Percentiles rank a stretch among this genome's conserved stretches.
These are phyloP conservation scores for Ctenoplectra terminalis DNA, from an alignment of 1,140 invertebrate genomes.

Conservation along the genomic window DNA sequence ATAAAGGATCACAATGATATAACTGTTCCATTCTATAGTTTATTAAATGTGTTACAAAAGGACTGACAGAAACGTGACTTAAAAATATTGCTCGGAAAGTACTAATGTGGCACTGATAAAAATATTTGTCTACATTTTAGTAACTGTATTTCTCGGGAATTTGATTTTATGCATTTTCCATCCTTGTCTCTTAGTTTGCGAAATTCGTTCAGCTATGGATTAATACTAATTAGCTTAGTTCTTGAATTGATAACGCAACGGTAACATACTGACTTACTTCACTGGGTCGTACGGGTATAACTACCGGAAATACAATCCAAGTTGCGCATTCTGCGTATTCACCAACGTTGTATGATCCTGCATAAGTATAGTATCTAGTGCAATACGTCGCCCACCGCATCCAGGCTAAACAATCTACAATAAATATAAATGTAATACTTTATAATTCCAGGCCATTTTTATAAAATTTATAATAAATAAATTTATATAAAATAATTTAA, in stretches of 20 bases:
- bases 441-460: neutral
- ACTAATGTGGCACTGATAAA: constrained; percentile 44
- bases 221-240: neutral
- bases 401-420: constrained; percentile 81
- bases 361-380: constrained; percentile 85
- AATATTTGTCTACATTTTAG: constrained; percentile 64
- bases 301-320: constrained; percentile 90
- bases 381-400: constrained; percentile 79
- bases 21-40: neutral
- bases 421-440: constrained; percentile 17
- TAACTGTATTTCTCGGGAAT: constrained; percentile 59
- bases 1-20: neutral
- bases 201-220: constrained; percentile 65
- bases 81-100: neutral
- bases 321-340: constrained; percentile 87
- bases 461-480: too few relatives aligned
- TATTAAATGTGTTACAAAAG: neutral
- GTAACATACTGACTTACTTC: constrained; percentile 84
- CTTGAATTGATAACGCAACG: neutral
- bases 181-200: constrained; percentile 65
- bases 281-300: constrained; percentile 86
- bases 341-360: constrained; percentile 88
- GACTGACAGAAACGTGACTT: neutral
- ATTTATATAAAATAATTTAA: too few relatives aligned
- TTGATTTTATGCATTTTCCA: constrained; percentile 57